These are phyloP conservation scores for Loris lydekkerianus DNA, from an alignment of 2,797 vertebrate species.

Conservation along the genomic window DNA sequence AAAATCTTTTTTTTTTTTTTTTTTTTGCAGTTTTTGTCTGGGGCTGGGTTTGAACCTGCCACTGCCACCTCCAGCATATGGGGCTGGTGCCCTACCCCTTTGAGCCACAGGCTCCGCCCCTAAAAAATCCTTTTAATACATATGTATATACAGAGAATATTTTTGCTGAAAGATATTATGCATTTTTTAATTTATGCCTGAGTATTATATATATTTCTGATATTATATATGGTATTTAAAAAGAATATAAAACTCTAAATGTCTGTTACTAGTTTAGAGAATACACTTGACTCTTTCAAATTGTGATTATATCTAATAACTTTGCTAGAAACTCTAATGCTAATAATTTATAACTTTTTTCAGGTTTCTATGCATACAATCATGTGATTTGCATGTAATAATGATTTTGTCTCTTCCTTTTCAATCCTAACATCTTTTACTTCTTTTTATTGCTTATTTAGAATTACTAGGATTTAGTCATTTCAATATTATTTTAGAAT, in stretches of 20 bases:
- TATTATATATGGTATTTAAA: not conserved
- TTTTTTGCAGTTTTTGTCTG: too few species aligned
- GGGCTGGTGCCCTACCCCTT: too few species aligned
- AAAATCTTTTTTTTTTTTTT: not conserved
- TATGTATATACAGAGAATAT: not conserved
- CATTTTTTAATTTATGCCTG: slow-evolving; percentile 3
- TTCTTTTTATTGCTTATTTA: not conserved
- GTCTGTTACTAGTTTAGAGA: not conserved
- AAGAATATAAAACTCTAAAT: slow-evolving; percentile 25
- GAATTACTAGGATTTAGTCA: not conserved
- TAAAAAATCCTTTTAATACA: not conserved
- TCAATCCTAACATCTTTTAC: not conserved
- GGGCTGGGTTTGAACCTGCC: too few species aligned
- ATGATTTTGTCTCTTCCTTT: slow-evolving; percentile 48
- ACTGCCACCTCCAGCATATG: too few species aligned
- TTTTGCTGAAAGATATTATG: not conserved
- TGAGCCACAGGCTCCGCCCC: too few species aligned
- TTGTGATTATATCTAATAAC: not conserved
- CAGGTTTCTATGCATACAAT: not conserved
- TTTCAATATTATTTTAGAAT: not conserved
- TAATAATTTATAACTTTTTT: not conserved
- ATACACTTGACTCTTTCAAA: not conserved
- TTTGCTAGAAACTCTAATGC: not conserved
- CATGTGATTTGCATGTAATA: not conserved
- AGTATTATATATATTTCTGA: not conserved